Evolutionary conservation across 2,113 vertebrate genomes (phyloP).

Genomic region (Psilopogon haemacephalus): DNA sequence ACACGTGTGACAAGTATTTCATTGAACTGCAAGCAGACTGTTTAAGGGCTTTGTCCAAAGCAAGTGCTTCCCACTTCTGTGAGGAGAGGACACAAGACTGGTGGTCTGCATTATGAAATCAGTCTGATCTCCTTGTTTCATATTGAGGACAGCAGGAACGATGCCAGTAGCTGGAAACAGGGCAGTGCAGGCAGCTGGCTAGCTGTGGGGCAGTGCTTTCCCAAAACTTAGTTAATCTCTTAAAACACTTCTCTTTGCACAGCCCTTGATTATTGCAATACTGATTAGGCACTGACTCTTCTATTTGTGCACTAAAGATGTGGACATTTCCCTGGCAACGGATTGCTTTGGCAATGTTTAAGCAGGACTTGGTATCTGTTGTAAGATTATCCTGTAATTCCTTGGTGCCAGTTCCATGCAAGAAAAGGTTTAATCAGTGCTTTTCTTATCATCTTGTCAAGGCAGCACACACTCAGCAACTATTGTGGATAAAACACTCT

Average conservation of each 20-base stretch:
- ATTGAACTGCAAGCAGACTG: not conserved
- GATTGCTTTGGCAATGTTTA: constrained; percentile 42
- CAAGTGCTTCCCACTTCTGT: not conserved
- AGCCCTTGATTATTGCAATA: constrained; percentile 28
- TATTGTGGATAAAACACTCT: not conserved
- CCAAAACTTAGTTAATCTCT: not conserved
- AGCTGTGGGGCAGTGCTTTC: not conserved
- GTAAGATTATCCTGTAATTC: constrained; percentile 49
- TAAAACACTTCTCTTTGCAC: not conserved
- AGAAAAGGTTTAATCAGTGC: not conserved
- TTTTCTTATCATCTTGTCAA: not conserved
- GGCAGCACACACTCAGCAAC: not conserved
- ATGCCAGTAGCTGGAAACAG: not conserved
- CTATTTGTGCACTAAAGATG: not conserved
- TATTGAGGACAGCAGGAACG: not conserved
- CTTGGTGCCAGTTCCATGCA: not conserved
- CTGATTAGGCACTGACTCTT: constrained; percentile 28
- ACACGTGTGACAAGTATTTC: constrained; percentile 22
- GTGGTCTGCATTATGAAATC: not conserved
- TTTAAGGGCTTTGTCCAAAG: not conserved
- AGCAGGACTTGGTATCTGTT: constrained; percentile 42
- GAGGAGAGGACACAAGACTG: not conserved
- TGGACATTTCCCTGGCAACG: constrained; percentile 5
- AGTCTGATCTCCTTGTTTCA: not conserved
- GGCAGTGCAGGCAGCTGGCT: not conserved